These are phyloP conservation scores for Paraescarpia echinospica DNA, from an alignment of 1,140 invertebrate species.

Conservation along the genomic window DNA sequence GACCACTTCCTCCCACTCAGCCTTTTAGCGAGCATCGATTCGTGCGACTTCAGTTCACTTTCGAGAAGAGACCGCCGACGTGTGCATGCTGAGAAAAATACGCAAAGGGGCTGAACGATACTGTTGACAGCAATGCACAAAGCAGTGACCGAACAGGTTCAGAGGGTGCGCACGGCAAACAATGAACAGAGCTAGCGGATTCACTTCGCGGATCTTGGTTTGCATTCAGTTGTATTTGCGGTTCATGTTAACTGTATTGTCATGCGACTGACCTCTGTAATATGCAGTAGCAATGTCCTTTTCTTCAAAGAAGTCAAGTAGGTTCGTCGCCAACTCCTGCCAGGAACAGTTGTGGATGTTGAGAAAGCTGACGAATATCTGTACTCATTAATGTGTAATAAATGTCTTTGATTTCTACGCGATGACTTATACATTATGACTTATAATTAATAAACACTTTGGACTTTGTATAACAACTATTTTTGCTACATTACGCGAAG, in stretches of 20 bases:
- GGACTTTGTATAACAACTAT: too few species aligned
- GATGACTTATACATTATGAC: too few species aligned
- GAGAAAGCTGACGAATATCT: too few species aligned
- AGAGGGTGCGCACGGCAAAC: slow-evolving; percentile 12
- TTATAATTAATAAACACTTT: too few species aligned
- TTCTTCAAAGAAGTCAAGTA: slow-evolving; percentile 17
- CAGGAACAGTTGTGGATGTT: too few species aligned
- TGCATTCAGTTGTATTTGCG: slow-evolving; percentile 42
- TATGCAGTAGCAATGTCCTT: slow-evolving; percentile 45
- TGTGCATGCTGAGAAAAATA: slow-evolving; percentile 1
- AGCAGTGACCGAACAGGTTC: slow-evolving; percentile 16
- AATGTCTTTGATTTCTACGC: too few species aligned
- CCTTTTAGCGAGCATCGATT: slow-evolving; percentile 7
- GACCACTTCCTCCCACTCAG: slow-evolving; percentile 22
- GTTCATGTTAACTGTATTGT: slow-evolving; percentile 52
- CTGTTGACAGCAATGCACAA: background rate
- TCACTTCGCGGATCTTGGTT: slow-evolving; percentile 2
- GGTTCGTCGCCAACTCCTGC: background rate
- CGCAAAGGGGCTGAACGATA: background rate
- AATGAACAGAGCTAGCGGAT: slow-evolving; percentile 14
- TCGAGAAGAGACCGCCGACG: background rate
- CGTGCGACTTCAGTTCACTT: slow-evolving; percentile 12
- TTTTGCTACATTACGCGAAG: too few species aligned
- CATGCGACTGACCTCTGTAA: slow-evolving; percentile 51
- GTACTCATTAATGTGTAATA: too few species aligned